Evolutionary conservation across 1,140 invertebrate species (phyloP), one percentile per base, ranked within the genome.

Genomic region (Ectropis grisescens): DNA sequence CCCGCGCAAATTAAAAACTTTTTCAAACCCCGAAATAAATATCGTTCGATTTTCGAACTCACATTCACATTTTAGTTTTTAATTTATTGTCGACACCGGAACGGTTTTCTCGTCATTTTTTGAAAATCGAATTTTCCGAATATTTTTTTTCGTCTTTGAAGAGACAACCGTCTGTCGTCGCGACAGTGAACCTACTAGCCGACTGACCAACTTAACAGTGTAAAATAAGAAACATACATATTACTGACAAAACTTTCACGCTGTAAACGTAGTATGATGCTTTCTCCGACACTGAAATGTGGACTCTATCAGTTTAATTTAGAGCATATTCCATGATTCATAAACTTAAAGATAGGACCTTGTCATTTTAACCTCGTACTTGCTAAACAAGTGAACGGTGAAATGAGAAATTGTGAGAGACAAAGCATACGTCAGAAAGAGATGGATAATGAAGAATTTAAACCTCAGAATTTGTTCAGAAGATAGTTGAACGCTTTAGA

Each of bases 371-470:
- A 61, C 26, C 24, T 16, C 10, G 14, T 33, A 74, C 47, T 68
- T 43, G 76, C 67, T 81, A 78, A 80, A 74, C 76, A 68, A 75
- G 76, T 78, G 72, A 80, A 76, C 72, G 76, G 76, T 74, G 72
- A 80, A 79, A 79, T 74, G 66, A 71, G 70, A 79, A 78, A 81
- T 78, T 69, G 67, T 64, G 56, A 64, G 68, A 69, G 55, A 68
- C 40, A 45, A 51, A 3, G 44, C 36, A 29, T 57, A 65, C 44
- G 44, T 48, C 15, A 34, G 66, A 72, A 37, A 16, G 66, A 51
- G 70, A 78, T 10, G 38, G 57, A 23, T 25, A 65, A n/a, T n/a
- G n/a, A n/a, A n/a, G n/a, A n/a, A n/a, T n/a, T n/a, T n/a, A n/a
- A n/a, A n/a, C n/a, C n/a, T n/a, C n/a, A n/a, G n/a, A n/a, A n/a